phyloP scores from a whole-genome alignment of 2,797 vertebrate genomes.

The Cyprinodon diabolis region DNA sequence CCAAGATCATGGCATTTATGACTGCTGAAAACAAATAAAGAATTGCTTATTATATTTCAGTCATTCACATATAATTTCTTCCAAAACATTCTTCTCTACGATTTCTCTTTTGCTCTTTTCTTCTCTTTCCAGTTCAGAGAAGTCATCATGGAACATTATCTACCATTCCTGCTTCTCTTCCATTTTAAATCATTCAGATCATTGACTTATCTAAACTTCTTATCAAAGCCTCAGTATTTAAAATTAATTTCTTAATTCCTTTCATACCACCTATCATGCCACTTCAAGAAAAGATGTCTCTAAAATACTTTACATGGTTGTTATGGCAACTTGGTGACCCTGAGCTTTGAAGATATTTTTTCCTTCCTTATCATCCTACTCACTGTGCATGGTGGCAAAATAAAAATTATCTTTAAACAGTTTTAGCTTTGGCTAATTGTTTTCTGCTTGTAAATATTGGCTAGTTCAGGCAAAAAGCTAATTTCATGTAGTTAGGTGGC shows the following conservation, averaged over 20 bases:
- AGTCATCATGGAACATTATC: not conserved
- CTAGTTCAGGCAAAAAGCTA: not conserved
- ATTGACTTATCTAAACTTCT: not conserved
- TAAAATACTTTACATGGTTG: not conserved
- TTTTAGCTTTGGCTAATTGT: not conserved
- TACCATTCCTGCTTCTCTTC: not conserved
- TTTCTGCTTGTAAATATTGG: not conserved
- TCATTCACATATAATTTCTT: not conserved
- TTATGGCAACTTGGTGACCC: slow-evolving; percentile 8
- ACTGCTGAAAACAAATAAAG: not conserved
- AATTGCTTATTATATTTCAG: not conserved
- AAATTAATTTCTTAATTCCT: not conserved
- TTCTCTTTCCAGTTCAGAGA: not conserved
- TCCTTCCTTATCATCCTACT: not conserved
- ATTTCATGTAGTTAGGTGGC: not conserved
- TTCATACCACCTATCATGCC: not conserved
- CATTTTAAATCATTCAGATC: not conserved
- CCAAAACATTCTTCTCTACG: not conserved
- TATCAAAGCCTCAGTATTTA: not conserved
- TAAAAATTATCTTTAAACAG: not conserved
- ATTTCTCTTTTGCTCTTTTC: not conserved
- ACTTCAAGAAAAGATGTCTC: not conserved
- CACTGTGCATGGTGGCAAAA: not conserved
- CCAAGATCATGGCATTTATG: not conserved
- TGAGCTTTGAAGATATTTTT: not conserved